Evolutionary conservation across 2,797 vertebrate genomes (phyloP), one percentile per base, ranked within the genome.

Genomic region (Okamejei kenojei): DNA sequence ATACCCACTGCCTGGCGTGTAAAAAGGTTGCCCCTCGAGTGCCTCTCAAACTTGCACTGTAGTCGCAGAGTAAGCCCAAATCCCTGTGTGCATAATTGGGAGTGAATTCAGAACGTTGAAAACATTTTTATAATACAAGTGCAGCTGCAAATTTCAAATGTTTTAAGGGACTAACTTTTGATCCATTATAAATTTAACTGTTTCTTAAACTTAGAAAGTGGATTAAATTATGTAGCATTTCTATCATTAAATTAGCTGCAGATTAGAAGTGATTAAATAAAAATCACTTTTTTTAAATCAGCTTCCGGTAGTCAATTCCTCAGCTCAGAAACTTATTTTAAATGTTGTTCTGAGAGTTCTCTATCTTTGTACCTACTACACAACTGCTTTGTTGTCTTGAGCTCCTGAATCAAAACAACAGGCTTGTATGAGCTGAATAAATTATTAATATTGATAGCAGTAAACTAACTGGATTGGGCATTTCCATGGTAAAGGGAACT

Each of bases 101-200:
- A 61, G 19, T 84, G 81, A 84, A n/a, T 61, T 61, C 81, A 61
- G 54, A 32, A 65, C 15, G 32, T 86, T 65, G 29, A 32, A 86
- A 86, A 10, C 1, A 15, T 11, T 32, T 65, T 86, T 86, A 23
- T 29, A 58, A 29, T 58, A 86, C n/a, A 63, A 32, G 29, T 86
- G 82, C 61, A 65, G 61, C 4, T 86, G 82, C 63, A 86, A 86
- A 19, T 65, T 86, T 82, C 54, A 82, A 82, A 82, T 82, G 54
- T 19, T 19, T 86, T 86, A 17, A 63, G 82, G 29, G 17, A 65
- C 13, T 15, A 86, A 63, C n/a, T n/a, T 65, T 84, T 86, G 11
- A n/a, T 86, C 84, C 58, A 88, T 19, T 2, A 13, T 7, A 88
- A 32, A 88, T 29, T 88, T 88, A 63, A 54, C 54, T 61, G 23